These are phyloP conservation scores for Ophion ellenae DNA, from an alignment of 2,888 invertebrate species.

Conservation along the genomic window DNA sequence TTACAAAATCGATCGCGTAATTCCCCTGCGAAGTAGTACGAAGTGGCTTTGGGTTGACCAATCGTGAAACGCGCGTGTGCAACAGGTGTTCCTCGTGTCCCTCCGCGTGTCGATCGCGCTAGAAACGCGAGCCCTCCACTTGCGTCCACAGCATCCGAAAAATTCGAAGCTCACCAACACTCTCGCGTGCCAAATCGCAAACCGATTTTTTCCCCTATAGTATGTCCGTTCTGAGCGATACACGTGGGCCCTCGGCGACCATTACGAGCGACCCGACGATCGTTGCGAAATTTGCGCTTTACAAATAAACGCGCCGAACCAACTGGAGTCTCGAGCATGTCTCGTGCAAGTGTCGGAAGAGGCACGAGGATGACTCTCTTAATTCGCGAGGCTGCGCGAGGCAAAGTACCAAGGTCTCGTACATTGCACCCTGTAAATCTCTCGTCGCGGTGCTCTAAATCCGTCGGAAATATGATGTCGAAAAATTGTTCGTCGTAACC, in stretches of 20 bases:
- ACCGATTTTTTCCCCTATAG: no score
- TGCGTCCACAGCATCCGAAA: constrained; percentile 30
- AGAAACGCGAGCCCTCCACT: constrained; percentile 5
- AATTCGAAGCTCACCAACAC: no score
- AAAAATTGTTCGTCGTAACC: constrained; percentile 35
- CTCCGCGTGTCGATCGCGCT: constrained; percentile 19
- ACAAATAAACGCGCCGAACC: no score
- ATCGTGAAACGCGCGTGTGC: constrained; percentile 49
- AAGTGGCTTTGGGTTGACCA: constrained; percentile 46
- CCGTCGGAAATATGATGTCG: constrained; percentile 17
- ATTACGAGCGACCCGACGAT: no score
- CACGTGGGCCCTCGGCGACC: no score
- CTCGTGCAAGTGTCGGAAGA: constrained; percentile 18
- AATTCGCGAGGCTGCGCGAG: constrained; percentile 4
- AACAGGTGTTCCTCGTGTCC: constrained; percentile 62
- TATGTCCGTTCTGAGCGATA: no score
- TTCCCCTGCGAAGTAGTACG: constrained; percentile 23
- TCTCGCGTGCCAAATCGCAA: no score
- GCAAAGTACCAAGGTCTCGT: constrained; percentile 40
- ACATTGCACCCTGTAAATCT: constrained; percentile 44
- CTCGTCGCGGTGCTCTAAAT: constrained; percentile 50
- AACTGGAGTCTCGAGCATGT: constrained; percentile 1
- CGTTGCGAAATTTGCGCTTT: no score
- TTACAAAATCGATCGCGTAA: constrained; percentile 1
- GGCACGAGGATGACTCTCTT: not conserved